Percentiles rank a stretch among this genome's conserved stretches.
These are phyloP conservation scores for Neodon shergylaensis DNA, from an alignment of 2,113 vertebrate genomes.

Conservation along the genomic window DNA sequence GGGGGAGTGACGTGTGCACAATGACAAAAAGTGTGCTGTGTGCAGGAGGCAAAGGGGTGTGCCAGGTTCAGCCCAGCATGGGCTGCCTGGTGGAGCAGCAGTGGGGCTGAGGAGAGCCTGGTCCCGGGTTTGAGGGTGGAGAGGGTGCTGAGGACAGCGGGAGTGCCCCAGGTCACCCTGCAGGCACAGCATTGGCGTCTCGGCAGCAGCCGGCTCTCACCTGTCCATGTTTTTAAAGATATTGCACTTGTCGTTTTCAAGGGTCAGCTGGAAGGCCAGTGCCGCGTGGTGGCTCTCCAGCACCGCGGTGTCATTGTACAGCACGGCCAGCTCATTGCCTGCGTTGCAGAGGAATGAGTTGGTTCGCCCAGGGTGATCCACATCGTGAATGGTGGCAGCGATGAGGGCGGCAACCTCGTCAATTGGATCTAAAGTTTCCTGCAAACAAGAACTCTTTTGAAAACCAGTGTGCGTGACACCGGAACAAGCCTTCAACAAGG, in stretches of 20 bases:
- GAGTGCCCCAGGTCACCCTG: too few relatives aligned
- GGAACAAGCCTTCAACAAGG: background rate
- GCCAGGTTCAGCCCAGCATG: background rate
- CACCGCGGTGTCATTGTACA: slow-evolving; percentile 97
- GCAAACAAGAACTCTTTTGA: slow-evolving; percentile 43
- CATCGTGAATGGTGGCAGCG: slow-evolving; percentile 95
- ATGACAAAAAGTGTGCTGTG: background rate
- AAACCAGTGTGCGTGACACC: rapidly evolving
- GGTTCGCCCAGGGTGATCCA: slow-evolving; percentile 97
- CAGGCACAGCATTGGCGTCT: too few relatives aligned
- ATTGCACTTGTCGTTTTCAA: slow-evolving; percentile 94
- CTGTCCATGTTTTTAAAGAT: slow-evolving; percentile 98
- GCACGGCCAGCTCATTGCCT: slow-evolving; percentile 93
- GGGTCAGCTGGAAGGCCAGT: slow-evolving; percentile 97
- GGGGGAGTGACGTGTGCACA: background rate
- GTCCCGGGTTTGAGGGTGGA: too few relatives aligned
- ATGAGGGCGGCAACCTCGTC: slow-evolving; percentile 96
- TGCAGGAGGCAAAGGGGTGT: background rate
- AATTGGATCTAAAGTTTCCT: slow-evolving; percentile 96
- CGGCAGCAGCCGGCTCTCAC: slow-evolving; percentile 79
- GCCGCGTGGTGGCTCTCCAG: slow-evolving; percentile 97
- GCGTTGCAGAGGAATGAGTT: slow-evolving; percentile 98
- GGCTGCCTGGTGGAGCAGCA: too few relatives aligned
- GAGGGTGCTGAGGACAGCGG: background rate
- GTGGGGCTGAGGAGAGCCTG: too few relatives aligned